Evolutionary conservation across 1,140 invertebrate species (phyloP), one percentile per base, ranked within the genome.

Genomic region (Magallana ariakensis): DNA sequence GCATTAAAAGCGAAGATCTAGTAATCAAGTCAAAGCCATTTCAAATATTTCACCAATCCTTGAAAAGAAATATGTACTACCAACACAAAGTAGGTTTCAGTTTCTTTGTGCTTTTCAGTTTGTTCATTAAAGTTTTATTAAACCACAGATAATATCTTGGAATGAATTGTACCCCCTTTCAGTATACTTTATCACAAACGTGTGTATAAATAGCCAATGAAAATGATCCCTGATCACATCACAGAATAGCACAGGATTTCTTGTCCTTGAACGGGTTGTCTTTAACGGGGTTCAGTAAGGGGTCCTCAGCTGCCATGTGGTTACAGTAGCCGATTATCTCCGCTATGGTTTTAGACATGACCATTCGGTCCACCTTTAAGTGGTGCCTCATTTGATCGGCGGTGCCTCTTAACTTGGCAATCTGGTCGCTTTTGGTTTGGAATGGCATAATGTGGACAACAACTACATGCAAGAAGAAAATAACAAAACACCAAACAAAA

Each of bases 261-360:
- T 91, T 90, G 33, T 88, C 89, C 46, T 89, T 90, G 81, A 91
- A 91, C 5, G 90, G 90, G 26, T 91, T 91, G 26, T 91, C 90
- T 55, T 89, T 91, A 1, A 91, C 89, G 15, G 90, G 89, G 80
- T 86, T 80, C 5, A 91, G 87, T 13, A 91, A 58, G 15, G 90
- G 90, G 56, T 91, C 90, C 26, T 84, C 85, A 15, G 80, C 54
- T n/a, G 84, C 81, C 58, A 58, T 19, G 60, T 90, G 85, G 66
- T 87, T 83, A 80, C 90, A 91, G 83, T 87, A 91, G n/a, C 85
- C 22, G 19, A 91, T 83, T 55, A 91, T 66, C 56, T 90, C 87
- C n/a, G 85, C 58, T 15, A 91, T 85, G 16, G 90, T 89, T 86
- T 89, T 81, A 19, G 88, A 86, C 82, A 87, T 86, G 57, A 66